A percentile compares a stretch with the other conserved stretches of the same genome.
These are phyloP conservation scores for Tuberolachnus salignus DNA, from an alignment of 2,888 invertebrate genomes.

Conservation along the genomic window DNA sequence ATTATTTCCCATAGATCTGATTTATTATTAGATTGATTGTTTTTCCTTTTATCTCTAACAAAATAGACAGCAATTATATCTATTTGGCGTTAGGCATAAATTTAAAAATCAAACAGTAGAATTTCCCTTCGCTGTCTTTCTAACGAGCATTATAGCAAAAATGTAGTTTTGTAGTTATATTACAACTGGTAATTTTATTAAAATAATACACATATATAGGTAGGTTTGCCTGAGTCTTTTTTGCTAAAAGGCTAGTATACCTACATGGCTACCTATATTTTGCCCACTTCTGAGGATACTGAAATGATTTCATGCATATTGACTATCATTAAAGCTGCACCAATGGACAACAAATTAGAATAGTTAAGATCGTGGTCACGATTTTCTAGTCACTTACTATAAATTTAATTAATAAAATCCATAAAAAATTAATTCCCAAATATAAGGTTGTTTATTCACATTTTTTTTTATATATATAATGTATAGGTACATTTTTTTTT, in stretches of 20 bases:
- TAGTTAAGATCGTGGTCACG: constrained; percentile 86
- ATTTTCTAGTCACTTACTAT: constrained; percentile 62
- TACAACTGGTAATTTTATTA: no score
- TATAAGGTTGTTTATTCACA: constrained; percentile 43
- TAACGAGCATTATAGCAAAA: no score
- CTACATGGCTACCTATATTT: no score
- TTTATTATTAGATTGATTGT: no score
- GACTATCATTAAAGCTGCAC: constrained; percentile 94
- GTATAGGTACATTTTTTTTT: constrained; percentile 44
- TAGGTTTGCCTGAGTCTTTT: constrained; percentile 93
- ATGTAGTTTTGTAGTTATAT: no score
- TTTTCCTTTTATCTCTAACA: no score
- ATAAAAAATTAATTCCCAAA: constrained; percentile 51
- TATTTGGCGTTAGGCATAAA: no score
- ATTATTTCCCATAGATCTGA: no score
- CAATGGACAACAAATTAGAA: constrained; percentile 68
- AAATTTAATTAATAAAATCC: constrained; percentile 27
- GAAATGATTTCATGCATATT: constrained; percentile 87
- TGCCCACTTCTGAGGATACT: constrained; percentile 95
- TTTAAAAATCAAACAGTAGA: no score
- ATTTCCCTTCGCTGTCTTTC: no score
- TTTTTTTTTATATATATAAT: constrained; percentile 45
- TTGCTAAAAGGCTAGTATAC: constrained; percentile 93
- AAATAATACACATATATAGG: no score
- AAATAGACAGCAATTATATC: no score